Conservation (phyloP, 2,113 vertebrate species). For the Oceanites oceanicus region DNA sequence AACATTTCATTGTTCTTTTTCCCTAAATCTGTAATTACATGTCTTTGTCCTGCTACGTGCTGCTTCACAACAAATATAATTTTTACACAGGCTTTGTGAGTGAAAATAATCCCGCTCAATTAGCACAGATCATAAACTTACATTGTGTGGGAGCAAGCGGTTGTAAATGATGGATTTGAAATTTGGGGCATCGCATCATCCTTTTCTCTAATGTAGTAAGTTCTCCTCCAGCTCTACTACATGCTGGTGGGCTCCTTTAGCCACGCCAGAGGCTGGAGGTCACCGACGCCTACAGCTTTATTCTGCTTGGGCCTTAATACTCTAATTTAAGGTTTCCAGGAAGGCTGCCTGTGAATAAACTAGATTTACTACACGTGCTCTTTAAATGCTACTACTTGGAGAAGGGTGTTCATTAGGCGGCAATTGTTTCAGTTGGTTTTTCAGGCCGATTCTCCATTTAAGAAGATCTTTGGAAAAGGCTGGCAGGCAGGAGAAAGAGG, state of each 20-base stretch:
- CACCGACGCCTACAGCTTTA: conserved; percentile 36
- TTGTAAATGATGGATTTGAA: not conserved
- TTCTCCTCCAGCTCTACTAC: not conserved
- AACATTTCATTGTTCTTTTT: conserved; percentile 46
- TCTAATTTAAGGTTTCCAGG: conserved; percentile 67
- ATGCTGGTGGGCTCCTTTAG: conserved; percentile 24
- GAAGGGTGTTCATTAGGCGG: conserved; percentile 71
- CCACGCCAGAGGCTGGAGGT: conserved; percentile 28
- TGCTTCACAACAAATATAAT: conserved; percentile 41
- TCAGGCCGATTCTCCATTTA: conserved; percentile 64
- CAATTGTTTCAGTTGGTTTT: conserved; percentile 68
- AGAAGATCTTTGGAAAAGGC: conserved; percentile 65
- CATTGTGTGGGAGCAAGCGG: conserved; percentile 12
- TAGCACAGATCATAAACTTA: conserved; percentile 34
- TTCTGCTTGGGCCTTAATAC: conserved; percentile 62
- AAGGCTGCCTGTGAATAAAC: conserved; percentile 40
- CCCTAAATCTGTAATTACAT: conserved; percentile 41
- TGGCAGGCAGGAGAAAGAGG: conserved; percentile 26
- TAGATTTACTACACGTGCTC: conserved; percentile 49
- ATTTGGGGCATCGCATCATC: not conserved
- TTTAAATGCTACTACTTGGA: conserved; percentile 56
- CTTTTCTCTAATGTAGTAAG: not conserved
- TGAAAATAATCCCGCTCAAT: conserved; percentile 32
- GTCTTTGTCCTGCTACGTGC: conserved; percentile 40
- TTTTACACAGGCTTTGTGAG: conserved; percentile 43